Evolutionary conservation across 2,888 invertebrate species (phyloP), one percentile per base, ranked within the genome.

Genomic region (Ectobius pallidus): DNA sequence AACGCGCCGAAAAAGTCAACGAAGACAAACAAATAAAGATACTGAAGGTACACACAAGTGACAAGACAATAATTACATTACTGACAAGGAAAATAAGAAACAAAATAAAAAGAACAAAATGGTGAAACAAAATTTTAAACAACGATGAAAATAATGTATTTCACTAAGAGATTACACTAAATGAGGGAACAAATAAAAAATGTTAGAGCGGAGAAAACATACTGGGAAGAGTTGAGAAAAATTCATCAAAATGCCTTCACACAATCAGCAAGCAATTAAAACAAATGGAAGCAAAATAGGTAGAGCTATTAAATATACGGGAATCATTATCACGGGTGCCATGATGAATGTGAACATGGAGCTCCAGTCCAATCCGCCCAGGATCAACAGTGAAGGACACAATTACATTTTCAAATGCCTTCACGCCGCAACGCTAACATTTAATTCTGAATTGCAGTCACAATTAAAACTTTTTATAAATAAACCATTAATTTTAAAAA

Each of bases 261-360:
- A 52, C 52, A 18, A 22, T 52, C 52, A 52, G 52, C 22, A 22
- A 52, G 18, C 52, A 52, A 52, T 52, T 34, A 34, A 34, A 46
- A 46, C 46, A 46, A 46, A 46, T 39, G 39, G 14, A 39, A 14
- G 39, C 39, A 39, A 39, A 39, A 39, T 14, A 46, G 46, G n/a
- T 7, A 7, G 46, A 46, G 46, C 46, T 46, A 46, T 46, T 46
- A 46, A 46, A 46, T 7, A 14, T 7, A 34, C 34, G n/a, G 46
- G 3, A 3, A 3, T 46, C 46, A 46, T 46, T 46, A 46, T 46
- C 46, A 46, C 3, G 3, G n/a, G 9, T 4, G 46, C 16, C 46
- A n/a, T 46, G 46, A 46, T 46, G 7, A 46, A 46, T 46, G 7
- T 11, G 4, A n/a, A n/a, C 46, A 39, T 39, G 39, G n/a, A n/a